Base-by-base conservation (phyloP, 1,140 invertebrate species). In the Helicoverpa armigera region DNA sequence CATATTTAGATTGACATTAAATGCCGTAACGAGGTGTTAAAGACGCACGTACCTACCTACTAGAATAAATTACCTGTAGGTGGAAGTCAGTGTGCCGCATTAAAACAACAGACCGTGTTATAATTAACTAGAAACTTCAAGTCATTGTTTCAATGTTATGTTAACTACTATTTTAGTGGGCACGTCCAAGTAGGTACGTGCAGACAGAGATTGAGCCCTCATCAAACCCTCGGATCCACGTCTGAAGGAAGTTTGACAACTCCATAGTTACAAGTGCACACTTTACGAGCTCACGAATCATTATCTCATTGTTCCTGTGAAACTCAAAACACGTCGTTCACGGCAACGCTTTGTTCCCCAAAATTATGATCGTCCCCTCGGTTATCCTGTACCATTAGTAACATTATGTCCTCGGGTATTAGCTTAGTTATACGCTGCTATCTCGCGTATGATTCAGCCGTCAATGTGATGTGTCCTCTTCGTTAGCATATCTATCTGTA, bases 341-440 rank as follows among this genome's bases (percentile, higher is more conserved):
- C 82, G 82, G 79, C 75, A 69, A 83, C 76, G 86, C 85, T 85
- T 92, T 92, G 90, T 92, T 91, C 85, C 51, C 82, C 72, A 82
- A 86, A 92, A 88, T 92, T 91, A 92, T 89, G 89, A 88, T 88
- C 86, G 86, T 87, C 85, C 86, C 81, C 79, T 78, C 79, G 74
- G 85, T 90, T 91, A 89, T 91, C 86, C 89, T 74, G 63, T 51
- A 83, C 86, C 86, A 89, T 91, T 90, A 87, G 84, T 85, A 86
- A 88, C 85, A 87, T 90, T 90, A 90, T 86, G 84, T 90, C 82
- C 70, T 85, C 82, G 56, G 82, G 75, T 80, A 83, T 85, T 88
- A 87, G 84, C 83, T 83, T 84, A 76, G 82, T 83, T 84, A 84
- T 82, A 84, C 78, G 79, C 79, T 80, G 81, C 85, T 88, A 86